A percentile compares a stretch with the other conserved stretches of the same genome.
Evolutionary conservation across 2,797 vertebrate species (phyloP).

Genomic region (Tokudaia tokunoshimensis): DNA sequence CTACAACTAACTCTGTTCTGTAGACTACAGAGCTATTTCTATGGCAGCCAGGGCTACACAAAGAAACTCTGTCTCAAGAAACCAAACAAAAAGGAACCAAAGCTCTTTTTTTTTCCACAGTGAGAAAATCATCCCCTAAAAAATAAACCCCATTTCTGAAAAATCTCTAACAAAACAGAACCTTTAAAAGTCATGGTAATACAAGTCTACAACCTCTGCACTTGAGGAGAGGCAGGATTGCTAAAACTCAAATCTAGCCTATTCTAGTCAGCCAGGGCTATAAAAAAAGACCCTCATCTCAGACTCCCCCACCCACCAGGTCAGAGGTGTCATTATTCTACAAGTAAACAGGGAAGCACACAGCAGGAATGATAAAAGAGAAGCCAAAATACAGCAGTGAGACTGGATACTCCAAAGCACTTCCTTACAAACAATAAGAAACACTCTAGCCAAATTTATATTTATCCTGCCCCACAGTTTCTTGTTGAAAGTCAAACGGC

Average conservation of each 20-base stretch:
- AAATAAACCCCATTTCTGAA: neutral
- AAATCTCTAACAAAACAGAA: slow-evolving; percentile 2
- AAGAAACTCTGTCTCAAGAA: neutral
- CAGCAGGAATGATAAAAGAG: neutral
- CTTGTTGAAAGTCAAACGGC: neutral
- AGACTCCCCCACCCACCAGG: neutral
- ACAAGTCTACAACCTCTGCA: neutral
- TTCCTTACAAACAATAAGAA: neutral
- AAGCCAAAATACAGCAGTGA: neutral
- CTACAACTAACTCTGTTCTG: neutral
- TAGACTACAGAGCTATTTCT: neutral
- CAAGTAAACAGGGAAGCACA: neutral
- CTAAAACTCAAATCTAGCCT: neutral
- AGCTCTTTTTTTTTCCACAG: neutral
- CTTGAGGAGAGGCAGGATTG: neutral
- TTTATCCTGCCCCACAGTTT: neutral
- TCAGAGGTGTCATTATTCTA: neutral
- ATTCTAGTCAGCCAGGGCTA: neutral
- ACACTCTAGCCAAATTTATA: neutral
- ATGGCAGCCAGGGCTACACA: neutral
- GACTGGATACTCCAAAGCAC: neutral
- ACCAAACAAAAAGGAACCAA: neutral
- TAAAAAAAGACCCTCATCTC: neutral
- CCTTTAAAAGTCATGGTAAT: neutral
- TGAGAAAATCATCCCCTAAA: neutral